Percentiles rank a stretch among this genome's conserved stretches.
These are phyloP conservation scores for Sebastes steindachneri DNA, from an alignment of 2,797 vertebrate species.

Conservation along the genomic window DNA sequence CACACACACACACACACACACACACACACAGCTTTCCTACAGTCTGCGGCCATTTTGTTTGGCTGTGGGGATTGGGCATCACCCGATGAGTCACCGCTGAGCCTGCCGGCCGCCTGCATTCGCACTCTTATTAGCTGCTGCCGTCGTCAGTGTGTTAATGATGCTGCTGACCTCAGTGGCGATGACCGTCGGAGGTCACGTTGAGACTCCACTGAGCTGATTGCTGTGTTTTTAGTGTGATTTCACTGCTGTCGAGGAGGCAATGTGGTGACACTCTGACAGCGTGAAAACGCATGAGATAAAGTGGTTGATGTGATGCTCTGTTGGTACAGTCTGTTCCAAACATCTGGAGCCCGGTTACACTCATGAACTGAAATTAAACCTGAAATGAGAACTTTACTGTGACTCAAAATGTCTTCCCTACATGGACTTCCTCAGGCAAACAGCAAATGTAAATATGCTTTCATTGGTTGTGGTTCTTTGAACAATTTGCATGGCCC, in stretches of 20 bases:
- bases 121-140: constrained; percentile 68
- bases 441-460: background rate
- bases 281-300: background rate
- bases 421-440: background rate
- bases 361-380: background rate
- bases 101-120: constrained; percentile 29
- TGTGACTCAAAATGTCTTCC: background rate
- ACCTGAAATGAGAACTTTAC: background rate
- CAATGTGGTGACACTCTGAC: background rate
- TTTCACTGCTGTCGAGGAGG: background rate
- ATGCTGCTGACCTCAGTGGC: constrained; percentile 53
- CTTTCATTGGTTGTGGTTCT: background rate
- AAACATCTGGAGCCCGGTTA: background rate
- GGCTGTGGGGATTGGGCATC: constrained; percentile 24
- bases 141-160: constrained; percentile 43
- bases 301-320: background rate
- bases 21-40: background rate
- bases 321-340: background rate
- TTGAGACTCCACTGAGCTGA: constrained; percentile 23
- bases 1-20: background rate
- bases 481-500: background rate
- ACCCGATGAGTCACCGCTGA: constrained; percentile 58
- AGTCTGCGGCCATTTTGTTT: constrained; percentile 21
- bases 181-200: constrained; percentile 50
- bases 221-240: constrained; percentile 29